Percentiles rank a stretch among this genome's conserved stretches.
Conservation (phyloP, 2,888 invertebrate species). For the Bombylius major region DNA sequence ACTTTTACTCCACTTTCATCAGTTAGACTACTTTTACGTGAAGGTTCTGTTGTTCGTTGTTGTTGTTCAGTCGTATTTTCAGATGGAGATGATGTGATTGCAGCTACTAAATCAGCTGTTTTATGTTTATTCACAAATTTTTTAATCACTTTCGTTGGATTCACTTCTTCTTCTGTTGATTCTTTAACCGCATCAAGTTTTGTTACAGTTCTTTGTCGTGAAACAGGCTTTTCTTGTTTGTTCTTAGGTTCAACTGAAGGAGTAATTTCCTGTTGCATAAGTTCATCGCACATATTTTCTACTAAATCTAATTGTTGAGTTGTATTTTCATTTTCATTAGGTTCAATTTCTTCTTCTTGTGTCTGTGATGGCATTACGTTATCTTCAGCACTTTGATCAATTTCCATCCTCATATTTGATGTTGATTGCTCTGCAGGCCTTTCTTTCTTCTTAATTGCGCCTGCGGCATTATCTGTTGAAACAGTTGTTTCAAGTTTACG, state of each 20-base stretch:
- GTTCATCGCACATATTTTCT: constrained; percentile 29
- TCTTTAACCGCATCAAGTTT: constrained; percentile 15
- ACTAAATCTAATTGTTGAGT: constrained; percentile 24
- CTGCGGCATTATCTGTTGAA: constrained; percentile 50
- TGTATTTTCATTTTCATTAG: too few species aligned
- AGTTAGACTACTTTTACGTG: constrained; percentile 34
- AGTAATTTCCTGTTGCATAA: constrained; percentile 20
- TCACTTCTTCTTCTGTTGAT: constrained; percentile 27
- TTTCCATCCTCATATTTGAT: constrained; percentile 14
- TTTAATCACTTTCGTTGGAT: constrained; percentile 34
- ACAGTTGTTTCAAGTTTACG: constrained; percentile 64
- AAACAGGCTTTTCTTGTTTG: constrained; percentile 13
- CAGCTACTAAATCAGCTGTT: constrained; percentile 34
- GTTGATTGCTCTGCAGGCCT: constrained; percentile 28
- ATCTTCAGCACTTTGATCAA: constrained; percentile 10
- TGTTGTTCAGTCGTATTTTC: constrained; percentile 14
- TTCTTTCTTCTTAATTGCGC: constrained; percentile 50
- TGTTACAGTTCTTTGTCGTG: constrained; percentile 7
- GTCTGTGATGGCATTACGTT: neutral
- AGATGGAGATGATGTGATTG: constrained; percentile 22
- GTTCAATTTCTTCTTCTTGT: neutral
- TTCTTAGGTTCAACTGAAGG: neutral
- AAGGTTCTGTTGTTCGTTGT: constrained; percentile 12
- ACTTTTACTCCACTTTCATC: constrained; percentile 33
- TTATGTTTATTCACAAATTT: constrained; percentile 37